A percentile compares a stretch with the other conserved stretches of the same genome.
Evolutionary conservation across 2,113 vertebrate genomes (phyloP).

Genomic region (Lota lota): DNA sequence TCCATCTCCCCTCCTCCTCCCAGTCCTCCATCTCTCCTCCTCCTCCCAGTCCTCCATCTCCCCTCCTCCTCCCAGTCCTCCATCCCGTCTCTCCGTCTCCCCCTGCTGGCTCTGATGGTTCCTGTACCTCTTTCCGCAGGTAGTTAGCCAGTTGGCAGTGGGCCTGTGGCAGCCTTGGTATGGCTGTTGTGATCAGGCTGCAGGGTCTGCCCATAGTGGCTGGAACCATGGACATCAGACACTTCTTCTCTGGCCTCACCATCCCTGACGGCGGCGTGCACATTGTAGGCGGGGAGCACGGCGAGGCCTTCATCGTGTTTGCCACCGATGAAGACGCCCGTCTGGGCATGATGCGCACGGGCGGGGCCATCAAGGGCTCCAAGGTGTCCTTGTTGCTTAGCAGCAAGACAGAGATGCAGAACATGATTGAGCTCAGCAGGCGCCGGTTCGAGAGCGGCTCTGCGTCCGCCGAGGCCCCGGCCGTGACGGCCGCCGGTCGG

Average conservation of each 20-base stretch:
- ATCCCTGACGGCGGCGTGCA: slow-evolving; percentile 99
- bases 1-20: background rate
- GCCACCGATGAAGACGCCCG: slow-evolving; percentile 99
- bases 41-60: slow-evolving; percentile 82
- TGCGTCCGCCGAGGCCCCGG: slow-evolving; percentile 81
- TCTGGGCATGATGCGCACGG: slow-evolving; percentile 99
- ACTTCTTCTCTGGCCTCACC: slow-evolving; percentile 99
- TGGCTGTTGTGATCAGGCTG: slow-evolving; percentile 99
- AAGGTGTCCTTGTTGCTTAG: slow-evolving; percentile 97
- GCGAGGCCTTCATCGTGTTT: slow-evolving; percentile 99
- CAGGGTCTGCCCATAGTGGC: slow-evolving; percentile 99
- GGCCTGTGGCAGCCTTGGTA: slow-evolving; percentile 50
- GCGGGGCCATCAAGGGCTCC: slow-evolving; percentile 96
- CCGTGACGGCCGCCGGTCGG: slow-evolving; percentile 73
- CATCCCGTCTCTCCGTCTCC: no score
- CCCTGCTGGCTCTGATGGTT: no score
- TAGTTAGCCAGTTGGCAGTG: slow-evolving; percentile 80
- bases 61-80: no score
- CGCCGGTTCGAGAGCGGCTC: slow-evolving; percentile 91
- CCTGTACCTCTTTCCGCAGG: slow-evolving; percentile 99
- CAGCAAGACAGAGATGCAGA: slow-evolving; percentile 99
- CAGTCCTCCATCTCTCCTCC: slow-evolving; percentile 34
- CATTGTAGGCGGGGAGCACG: slow-evolving; percentile 99
- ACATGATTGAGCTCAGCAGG: slow-evolving; percentile 98
- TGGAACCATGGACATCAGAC: slow-evolving; percentile 99